A percentile compares a stretch with the other conserved stretches of the same genome.
Conservation (phyloP, 2,797 vertebrate species). For the Rhyacichthys aspro region DNA sequence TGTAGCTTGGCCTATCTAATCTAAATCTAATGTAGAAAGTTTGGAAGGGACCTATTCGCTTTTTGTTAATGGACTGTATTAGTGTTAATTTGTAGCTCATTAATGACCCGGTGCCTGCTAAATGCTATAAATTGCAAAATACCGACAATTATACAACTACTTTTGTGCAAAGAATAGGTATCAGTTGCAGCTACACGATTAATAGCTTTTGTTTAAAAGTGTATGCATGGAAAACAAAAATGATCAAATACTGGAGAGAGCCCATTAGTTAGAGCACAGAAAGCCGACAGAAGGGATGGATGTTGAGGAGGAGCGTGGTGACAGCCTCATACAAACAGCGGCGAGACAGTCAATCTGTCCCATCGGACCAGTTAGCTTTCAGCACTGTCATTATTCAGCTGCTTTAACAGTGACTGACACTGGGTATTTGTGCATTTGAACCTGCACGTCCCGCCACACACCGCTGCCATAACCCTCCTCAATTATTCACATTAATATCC, state of each 20-base stretch:
- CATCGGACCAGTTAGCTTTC: slow-evolving; percentile 33
- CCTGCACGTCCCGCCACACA: slow-evolving; percentile 8
- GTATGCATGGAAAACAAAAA: slow-evolving; percentile 30
- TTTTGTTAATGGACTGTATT: slow-evolving; percentile 29
- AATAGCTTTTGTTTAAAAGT: slow-evolving; percentile 44
- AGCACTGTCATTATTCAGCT: slow-evolving; percentile 48
- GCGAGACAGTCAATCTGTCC: slow-evolving; percentile 42
- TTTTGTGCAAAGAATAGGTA: slow-evolving; percentile 30
- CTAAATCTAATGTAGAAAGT: slow-evolving; percentile 12
- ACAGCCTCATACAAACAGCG: slow-evolving; percentile 43
- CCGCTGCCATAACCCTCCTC: slow-evolving; percentile 11
- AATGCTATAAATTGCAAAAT: slow-evolving; percentile 31
- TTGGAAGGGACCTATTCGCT: neutral
- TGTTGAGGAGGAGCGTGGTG: slow-evolving; percentile 41
- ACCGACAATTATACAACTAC: slow-evolving; percentile 22
- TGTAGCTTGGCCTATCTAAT: slow-evolving; percentile 18
- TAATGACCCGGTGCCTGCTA: slow-evolving; percentile 29
- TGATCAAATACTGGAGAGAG: slow-evolving; percentile 35
- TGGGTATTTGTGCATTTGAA: slow-evolving; percentile 6
- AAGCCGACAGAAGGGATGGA: slow-evolving; percentile 26
- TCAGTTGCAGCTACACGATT: slow-evolving; percentile 24
- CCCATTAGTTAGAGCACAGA: slow-evolving; percentile 42
- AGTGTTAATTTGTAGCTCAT: slow-evolving; percentile 42
- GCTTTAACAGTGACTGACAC: slow-evolving; percentile 38
- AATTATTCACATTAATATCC: slow-evolving; percentile 9